Percentiles rank a stretch among this genome's conserved stretches.
Evolutionary conservation across 2,888 invertebrate genomes (phyloP).

Genomic region (Cheilosia impressa): DNA sequence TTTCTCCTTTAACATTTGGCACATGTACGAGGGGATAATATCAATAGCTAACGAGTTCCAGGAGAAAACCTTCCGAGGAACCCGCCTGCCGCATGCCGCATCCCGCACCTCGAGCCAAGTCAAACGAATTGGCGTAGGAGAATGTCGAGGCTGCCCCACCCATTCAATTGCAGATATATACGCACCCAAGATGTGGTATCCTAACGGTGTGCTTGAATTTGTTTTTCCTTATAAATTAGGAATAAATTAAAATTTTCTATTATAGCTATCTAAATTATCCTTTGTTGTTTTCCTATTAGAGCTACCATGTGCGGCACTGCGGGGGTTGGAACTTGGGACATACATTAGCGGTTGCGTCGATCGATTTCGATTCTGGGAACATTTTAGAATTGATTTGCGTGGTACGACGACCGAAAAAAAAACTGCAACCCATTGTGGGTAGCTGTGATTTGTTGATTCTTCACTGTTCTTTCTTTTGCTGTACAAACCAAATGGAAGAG

Average conservation of each 20-base stretch:
- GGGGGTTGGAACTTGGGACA: too few species aligned
- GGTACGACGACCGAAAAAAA: too few species aligned
- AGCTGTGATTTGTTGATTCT: too few species aligned
- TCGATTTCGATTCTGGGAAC: too few species aligned
- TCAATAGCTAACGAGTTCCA: conserved; percentile 50
- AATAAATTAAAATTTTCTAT: conserved; percentile 48
- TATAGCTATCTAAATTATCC: conserved; percentile 8
- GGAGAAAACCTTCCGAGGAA: conserved; percentile 6
- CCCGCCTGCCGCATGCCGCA: too few species aligned
- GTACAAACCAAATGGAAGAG: too few species aligned
- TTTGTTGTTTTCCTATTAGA: neutral
- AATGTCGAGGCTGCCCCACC: conserved; percentile 19
- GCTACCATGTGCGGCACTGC: too few species aligned
- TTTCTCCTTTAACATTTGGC: conserved; percentile 47
- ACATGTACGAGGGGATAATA: conserved; percentile 54
- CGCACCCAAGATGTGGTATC: conserved; percentile 22
- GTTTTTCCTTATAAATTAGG: conserved; percentile 16
- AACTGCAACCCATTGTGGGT: too few species aligned
- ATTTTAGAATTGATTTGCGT: too few species aligned
- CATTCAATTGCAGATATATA: conserved; percentile 25
- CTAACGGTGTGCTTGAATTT: conserved; percentile 10
- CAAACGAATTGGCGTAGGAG: conserved; percentile 30
- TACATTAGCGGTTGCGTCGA: too few species aligned
- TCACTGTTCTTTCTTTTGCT: too few species aligned
- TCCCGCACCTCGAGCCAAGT: conserved; percentile 18